Evolutionary conservation across 2,888 invertebrate genomes (phyloP).

Genomic region (Anoncus sp.): DNA sequence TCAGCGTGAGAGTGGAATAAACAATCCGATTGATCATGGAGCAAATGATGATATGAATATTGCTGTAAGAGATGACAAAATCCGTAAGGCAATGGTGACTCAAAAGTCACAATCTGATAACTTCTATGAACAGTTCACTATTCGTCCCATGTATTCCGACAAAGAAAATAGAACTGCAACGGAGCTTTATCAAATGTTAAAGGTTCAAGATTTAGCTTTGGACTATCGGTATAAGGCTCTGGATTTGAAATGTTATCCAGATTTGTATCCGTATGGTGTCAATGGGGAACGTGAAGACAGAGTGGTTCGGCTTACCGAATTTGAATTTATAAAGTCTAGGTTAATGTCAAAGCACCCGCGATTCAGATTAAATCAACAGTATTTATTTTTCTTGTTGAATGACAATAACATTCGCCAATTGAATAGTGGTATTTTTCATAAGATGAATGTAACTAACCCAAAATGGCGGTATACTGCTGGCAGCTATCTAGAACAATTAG

Average conservation of each 20-base stretch:
- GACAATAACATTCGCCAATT: constrained; percentile 67
- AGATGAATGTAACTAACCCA: constrained; percentile 58
- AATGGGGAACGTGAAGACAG: constrained; percentile 53
- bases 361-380: constrained; percentile 68
- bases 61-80: constrained; percentile 10
- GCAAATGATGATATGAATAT: constrained; percentile 17
- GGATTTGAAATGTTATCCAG: constrained; percentile 51
- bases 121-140: constrained; percentile 62
- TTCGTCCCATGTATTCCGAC: constrained; percentile 63
- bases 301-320: constrained; percentile 54
- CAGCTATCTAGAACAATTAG: constrained; percentile 57
- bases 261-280: constrained; percentile 47
- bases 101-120: constrained; percentile 45
- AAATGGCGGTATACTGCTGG: constrained; percentile 56
- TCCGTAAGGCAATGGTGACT: constrained; percentile 3
- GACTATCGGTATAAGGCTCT: constrained; percentile 34
- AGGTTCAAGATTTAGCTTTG: constrained; percentile 55
- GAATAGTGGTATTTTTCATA: constrained; percentile 65
- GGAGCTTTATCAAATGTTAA: constrained; percentile 68
- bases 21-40: background rate
- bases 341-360: constrained; percentile 65
- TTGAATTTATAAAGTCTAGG: constrained; percentile 65
- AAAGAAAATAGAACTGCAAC: constrained; percentile 61
- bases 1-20: background rate
- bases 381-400: constrained; percentile 69